Evolutionary conservation across 2,113 vertebrate genomes (phyloP).

Genomic region (Apeltes quadracus): DNA sequence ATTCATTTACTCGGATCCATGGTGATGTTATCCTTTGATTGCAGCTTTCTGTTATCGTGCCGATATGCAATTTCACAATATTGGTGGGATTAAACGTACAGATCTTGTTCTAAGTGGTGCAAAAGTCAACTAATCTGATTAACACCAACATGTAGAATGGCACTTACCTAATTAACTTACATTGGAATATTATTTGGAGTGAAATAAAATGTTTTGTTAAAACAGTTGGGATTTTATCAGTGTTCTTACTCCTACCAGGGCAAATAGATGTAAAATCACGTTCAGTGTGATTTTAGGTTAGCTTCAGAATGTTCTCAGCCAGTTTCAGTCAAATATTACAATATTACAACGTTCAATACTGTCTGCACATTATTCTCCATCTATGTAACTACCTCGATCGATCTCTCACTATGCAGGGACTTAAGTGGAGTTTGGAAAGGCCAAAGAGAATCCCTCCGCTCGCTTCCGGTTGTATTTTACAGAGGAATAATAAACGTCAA

Average conservation of each 20-base stretch:
- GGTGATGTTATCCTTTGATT: neutral
- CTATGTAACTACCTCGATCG: neutral
- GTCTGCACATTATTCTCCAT: neutral
- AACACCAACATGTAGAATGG: no score
- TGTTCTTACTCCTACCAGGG: neutral
- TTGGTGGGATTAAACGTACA: neutral
- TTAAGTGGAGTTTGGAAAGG: conserved; percentile 10
- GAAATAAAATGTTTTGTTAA: neutral
- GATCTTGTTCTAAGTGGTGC: no score
- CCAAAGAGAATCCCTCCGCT: neutral
- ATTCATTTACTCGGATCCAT: neutral
- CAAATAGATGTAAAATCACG: neutral
- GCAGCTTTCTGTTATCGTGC: neutral
- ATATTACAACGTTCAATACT: neutral
- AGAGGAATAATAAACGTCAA: conserved; percentile 26
- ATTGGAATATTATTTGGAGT: neutral
- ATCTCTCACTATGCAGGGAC: conserved; percentile 11
- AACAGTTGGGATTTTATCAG: neutral
- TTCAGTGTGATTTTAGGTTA: neutral
- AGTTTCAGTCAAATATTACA: neutral
- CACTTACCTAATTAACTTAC: no score
- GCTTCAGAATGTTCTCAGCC: neutral
- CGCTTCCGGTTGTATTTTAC: conserved; percentile 34
- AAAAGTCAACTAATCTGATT: no score
- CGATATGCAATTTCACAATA: neutral